Evolutionary conservation across 1,140 invertebrate species (phyloP).

Genomic region (Heliconius melpomene): DNA sequence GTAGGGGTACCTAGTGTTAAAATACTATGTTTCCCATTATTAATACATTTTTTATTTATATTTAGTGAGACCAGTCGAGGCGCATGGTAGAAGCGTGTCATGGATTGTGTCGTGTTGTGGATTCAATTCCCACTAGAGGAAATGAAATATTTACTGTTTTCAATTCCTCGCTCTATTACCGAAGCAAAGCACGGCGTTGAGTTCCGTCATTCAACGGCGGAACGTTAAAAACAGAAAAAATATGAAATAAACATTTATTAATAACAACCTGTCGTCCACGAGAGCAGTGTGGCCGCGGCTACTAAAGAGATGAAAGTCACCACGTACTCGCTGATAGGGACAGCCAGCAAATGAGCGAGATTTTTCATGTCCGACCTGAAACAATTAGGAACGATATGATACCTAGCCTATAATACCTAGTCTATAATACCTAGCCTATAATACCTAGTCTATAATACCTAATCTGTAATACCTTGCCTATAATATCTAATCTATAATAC

Average conservation of each 20-base stretch:
- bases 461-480: too few species aligned
- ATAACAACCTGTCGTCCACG: conserved; percentile 60
- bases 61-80: too few species aligned
- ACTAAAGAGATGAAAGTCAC: conserved; percentile 74
- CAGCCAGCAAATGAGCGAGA: conserved; percentile 80
- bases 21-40: neutral
- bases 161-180: too few species aligned
- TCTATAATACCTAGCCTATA: neutral
- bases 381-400: conserved; percentile 29
- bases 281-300: conserved; percentile 76
- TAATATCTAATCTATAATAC: neutral
- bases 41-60: too few species aligned
- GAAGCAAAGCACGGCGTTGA: too few species aligned
- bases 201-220: too few species aligned
- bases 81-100: too few species aligned
- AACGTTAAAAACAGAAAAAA: too few species aligned
- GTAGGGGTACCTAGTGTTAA: too few species aligned
- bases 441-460: neutral
- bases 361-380: conserved; percentile 82
- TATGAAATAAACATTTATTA: neutral
- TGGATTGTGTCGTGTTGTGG: too few species aligned
- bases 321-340: conserved; percentile 80
- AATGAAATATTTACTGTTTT: too few species aligned
- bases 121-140: too few species aligned
- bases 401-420: neutral